These are phyloP conservation scores for Drosophila nr. fundita DNA, from an alignment of 2,888 invertebrate species.

Conservation along the genomic window DNA sequence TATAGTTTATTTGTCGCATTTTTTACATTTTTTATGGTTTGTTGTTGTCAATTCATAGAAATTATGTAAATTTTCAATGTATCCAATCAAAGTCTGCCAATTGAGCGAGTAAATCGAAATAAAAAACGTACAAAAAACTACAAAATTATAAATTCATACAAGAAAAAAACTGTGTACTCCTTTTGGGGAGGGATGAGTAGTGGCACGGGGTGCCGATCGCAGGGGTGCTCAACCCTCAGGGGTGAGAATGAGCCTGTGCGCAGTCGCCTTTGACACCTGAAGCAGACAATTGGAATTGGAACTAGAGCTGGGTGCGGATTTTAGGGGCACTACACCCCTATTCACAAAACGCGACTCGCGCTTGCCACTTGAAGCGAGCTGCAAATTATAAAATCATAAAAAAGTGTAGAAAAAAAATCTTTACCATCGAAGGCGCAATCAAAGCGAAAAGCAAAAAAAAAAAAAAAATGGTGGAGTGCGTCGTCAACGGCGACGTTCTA, in stretches of 20 bases:
- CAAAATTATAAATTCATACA: constrained; percentile 67
- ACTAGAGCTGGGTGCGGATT: constrained; percentile 20
- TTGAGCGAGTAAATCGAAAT: constrained; percentile 56
- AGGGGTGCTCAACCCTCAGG: constrained; percentile 27
- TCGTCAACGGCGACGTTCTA: constrained; percentile 44
- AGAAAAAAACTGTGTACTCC: constrained; percentile 46
- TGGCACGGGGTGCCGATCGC: constrained; percentile 21
- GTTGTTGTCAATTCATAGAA: constrained; percentile 72
- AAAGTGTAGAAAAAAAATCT: constrained; percentile 31
- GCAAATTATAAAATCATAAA: constrained; percentile 78
- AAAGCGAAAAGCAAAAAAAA: constrained; percentile 15
- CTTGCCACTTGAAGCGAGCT: constrained; percentile 63
- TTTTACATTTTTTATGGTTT: constrained; percentile 71
- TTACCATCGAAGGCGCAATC: constrained; percentile 41
- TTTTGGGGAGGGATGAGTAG: constrained; percentile 3
- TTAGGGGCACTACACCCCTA: constrained; percentile 5
- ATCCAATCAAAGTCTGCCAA: constrained; percentile 58
- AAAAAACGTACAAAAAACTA: constrained; percentile 22
- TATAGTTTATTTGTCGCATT: constrained; percentile 74
- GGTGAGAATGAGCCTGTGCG: constrained; percentile 63
- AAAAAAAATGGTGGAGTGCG: constrained; percentile 61
- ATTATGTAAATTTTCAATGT: constrained; percentile 68
- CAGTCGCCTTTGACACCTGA: constrained; percentile 74
- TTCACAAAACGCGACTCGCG: constrained; percentile 5
- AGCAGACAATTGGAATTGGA: constrained; percentile 59